These are phyloP conservation scores for Harmothoe impar DNA, from an alignment of 2,888 invertebrate genomes.

Conservation along the genomic window DNA sequence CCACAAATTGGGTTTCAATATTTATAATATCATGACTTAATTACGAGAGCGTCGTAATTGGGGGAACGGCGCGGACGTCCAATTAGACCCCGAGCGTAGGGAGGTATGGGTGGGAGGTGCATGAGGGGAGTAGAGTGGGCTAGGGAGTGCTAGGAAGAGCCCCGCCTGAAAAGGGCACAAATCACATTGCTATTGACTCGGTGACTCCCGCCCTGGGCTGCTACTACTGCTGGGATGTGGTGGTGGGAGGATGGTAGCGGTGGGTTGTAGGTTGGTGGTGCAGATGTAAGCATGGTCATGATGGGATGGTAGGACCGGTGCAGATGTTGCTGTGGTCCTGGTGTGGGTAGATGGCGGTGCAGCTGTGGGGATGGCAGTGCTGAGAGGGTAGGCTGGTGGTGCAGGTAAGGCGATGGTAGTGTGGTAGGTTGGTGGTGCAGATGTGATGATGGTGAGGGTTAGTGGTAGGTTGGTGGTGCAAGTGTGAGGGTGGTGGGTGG, in stretches of 20 bases:
- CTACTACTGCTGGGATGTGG: neutral
- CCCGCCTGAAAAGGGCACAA: conserved; percentile 33
- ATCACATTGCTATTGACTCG: conserved; percentile 55
- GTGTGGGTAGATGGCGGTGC: neutral
- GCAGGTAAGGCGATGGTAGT: neutral
- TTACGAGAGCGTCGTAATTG: conserved; percentile 63
- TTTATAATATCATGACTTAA: conserved; percentile 67
- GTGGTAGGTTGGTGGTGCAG: neutral
- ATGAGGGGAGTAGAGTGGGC: neutral
- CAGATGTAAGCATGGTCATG: neutral
- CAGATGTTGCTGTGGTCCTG: neutral
- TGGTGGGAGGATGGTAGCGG: neutral
- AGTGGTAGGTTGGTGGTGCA: neutral
- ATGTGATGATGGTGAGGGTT: neutral
- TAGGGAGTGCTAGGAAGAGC: neutral
- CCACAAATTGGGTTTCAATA: conserved; percentile 64
- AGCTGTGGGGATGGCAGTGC: neutral
- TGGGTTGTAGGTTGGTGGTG: neutral
- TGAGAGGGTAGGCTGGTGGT: neutral
- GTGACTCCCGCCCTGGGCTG: conserved; percentile 17
- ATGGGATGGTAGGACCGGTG: neutral
- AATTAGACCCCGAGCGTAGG: conserved; percentile 41
- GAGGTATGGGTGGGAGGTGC: neutral
- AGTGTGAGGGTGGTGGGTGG: neutral
- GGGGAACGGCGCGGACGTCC: conserved; percentile 12